These are phyloP conservation scores for Apodemus speciosus DNA, from an alignment of 2,113 vertebrate species.

Conservation along the genomic window DNA sequence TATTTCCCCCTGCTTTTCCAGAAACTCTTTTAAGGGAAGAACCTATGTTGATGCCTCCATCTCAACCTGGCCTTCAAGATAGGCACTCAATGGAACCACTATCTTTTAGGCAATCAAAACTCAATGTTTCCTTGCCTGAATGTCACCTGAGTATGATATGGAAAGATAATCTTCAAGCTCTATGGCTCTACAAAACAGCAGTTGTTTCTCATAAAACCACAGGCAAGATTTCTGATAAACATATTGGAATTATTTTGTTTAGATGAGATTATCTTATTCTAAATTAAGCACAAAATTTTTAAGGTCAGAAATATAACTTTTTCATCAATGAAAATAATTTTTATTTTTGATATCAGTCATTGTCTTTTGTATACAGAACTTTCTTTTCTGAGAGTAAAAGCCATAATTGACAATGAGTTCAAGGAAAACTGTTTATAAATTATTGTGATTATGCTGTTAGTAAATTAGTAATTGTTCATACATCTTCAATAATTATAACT, in stretches of 20 bases:
- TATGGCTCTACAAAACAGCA: slow-evolving; percentile 53
- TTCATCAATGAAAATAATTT: background rate
- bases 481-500: background rate
- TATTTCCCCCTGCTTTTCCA: background rate
- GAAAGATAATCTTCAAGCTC: slow-evolving; percentile 47
- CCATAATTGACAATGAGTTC: background rate
- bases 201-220: slow-evolving; percentile 20
- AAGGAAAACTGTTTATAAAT: background rate
- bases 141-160: slow-evolving; percentile 34
- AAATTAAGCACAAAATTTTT: background rate
- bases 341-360: too few species aligned
- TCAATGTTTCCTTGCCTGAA: slow-evolving; percentile 53
- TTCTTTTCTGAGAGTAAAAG: background rate
- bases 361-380: background rate
- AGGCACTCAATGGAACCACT: background rate
- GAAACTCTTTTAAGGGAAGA: background rate
- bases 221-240: background rate
- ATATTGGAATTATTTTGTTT: background rate
- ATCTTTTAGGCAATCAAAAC: background rate
- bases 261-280: background rate
- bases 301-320: background rate
- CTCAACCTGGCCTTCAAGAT: background rate
- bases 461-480: background rate
- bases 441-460: background rate
- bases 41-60: background rate